These are phyloP conservation scores for Drosophila gunungcola DNA, from an alignment of 1,140 invertebrate genomes.

Conservation along the genomic window DNA sequence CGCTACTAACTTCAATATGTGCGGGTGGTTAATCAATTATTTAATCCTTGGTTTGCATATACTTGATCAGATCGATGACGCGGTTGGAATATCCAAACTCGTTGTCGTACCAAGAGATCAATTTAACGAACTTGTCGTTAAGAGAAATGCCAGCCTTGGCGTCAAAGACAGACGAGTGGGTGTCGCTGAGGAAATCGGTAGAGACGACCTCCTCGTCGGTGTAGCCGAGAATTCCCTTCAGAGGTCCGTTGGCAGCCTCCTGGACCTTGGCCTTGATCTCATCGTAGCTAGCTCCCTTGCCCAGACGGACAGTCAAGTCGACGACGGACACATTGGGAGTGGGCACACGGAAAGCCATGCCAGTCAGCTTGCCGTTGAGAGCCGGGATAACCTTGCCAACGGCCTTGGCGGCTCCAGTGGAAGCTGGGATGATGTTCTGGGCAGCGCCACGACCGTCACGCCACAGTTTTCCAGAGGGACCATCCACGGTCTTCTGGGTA, in stretches of 20 bases:
- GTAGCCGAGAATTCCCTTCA: constrained; percentile 96
- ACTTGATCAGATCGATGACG: constrained; percentile 97
- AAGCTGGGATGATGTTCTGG: constrained; percentile 99
- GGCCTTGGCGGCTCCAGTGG: constrained; percentile 99
- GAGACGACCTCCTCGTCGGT: constrained; percentile 98
- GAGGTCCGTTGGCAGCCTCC: constrained; percentile 91
- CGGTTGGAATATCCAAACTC: constrained; percentile 97
- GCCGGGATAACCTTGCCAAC: constrained; percentile 98
- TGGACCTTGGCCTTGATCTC: constrained; percentile 96
- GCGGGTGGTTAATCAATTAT: constrained; percentile 22
- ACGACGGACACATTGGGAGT: constrained; percentile 98
- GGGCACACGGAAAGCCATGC: constrained; percentile 99
- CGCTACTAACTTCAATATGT: constrained; percentile 16
- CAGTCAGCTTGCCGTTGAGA: constrained; percentile 96
- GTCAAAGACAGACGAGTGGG: constrained; percentile 96
- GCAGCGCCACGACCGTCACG: constrained; percentile 97
- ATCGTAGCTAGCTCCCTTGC: constrained; percentile 93
- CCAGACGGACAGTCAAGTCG: constrained; percentile 94
- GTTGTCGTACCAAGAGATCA: constrained; percentile 98
- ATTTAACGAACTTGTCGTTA: constrained; percentile 95
- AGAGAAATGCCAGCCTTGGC: constrained; percentile 96
- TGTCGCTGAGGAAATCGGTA: constrained; percentile 95
- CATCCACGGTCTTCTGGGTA: constrained; percentile 99
- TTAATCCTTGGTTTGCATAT: constrained; percentile 89
- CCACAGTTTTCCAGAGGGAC: constrained; percentile 97